Conservation (phyloP, 2,888 invertebrate genomes). For the Scelioninae gen. 1 region DNA sequence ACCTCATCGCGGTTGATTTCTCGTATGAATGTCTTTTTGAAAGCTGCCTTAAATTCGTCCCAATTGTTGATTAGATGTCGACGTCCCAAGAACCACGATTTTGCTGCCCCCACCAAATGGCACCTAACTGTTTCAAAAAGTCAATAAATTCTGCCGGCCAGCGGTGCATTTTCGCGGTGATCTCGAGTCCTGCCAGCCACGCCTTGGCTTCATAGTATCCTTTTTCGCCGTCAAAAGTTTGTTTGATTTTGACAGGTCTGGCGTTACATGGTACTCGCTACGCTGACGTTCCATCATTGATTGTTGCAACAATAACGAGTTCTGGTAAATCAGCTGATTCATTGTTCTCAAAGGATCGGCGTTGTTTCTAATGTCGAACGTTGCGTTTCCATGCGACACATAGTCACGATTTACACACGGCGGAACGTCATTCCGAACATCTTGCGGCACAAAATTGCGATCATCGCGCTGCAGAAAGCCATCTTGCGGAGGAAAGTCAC, state of each 20-base stretch:
- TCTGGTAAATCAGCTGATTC: not conserved
- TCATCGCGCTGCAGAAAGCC: no score
- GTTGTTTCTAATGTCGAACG: no score
- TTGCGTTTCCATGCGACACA: no score
- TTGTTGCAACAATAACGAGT: not conserved
- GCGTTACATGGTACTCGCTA: not conserved
- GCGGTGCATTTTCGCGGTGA: no score
- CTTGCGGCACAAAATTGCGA: no score
- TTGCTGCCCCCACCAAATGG: not conserved
- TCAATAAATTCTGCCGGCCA: no score
- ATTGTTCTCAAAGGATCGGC: no score
- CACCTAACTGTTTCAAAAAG: not conserved
- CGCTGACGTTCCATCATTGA: not conserved
- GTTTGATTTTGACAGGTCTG: constrained; percentile 14
- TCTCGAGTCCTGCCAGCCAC: no score
- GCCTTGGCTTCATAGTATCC: not conserved
- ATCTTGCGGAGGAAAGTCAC: no score
- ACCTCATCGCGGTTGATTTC: not conserved
- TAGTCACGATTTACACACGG: no score
- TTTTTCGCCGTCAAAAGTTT: not conserved
- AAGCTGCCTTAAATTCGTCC: not conserved
- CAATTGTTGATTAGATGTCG: not conserved
- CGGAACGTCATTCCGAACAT: no score
- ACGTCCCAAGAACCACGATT: not conserved
- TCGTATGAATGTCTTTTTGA: not conserved